Evolutionary conservation across 2,113 vertebrate species (phyloP).

Genomic region (Lycocorax pyrrhopterus): DNA sequence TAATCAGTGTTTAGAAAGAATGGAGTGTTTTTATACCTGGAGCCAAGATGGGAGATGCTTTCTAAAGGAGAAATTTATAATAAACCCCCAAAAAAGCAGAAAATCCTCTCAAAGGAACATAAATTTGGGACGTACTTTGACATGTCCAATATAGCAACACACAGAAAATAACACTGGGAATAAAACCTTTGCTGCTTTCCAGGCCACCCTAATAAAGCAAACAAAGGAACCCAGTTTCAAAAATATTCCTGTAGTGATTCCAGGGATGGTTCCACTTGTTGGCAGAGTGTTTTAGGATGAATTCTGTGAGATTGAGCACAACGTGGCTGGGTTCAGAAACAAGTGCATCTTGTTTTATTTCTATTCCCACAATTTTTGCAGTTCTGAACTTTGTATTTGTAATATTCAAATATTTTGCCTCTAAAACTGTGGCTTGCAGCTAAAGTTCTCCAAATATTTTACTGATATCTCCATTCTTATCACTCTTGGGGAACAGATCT

Average conservation of each 20-base stretch:
- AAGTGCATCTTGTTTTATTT: not conserved
- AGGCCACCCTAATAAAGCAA: not conserved
- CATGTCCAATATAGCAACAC: rapidly evolving
- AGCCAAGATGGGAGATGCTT: not conserved
- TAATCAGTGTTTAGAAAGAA: not conserved
- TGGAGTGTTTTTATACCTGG: not conserved
- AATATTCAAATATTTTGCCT: not conserved
- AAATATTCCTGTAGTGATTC: not conserved
- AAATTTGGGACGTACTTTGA: not conserved
- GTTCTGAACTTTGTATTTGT: not conserved
- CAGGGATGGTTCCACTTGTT: not conserved
- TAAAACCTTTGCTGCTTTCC: not conserved
- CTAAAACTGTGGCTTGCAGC: not conserved
- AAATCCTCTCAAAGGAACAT: not conserved
- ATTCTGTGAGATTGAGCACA: not conserved
- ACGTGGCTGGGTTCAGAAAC: rapidly evolving
- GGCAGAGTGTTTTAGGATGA: not conserved
- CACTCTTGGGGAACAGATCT: not conserved
- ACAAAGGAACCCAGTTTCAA: not conserved
- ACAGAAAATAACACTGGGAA: not conserved
- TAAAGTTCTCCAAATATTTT: not conserved
- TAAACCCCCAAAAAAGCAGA: not conserved
- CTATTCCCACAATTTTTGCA: not conserved
- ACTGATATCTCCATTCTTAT: not conserved
- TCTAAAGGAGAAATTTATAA: not conserved